Evolutionary conservation across 2,888 invertebrate genomes (phyloP), one percentile per base, ranked within the genome.

Genomic region (Cyclophora albipunctata): DNA sequence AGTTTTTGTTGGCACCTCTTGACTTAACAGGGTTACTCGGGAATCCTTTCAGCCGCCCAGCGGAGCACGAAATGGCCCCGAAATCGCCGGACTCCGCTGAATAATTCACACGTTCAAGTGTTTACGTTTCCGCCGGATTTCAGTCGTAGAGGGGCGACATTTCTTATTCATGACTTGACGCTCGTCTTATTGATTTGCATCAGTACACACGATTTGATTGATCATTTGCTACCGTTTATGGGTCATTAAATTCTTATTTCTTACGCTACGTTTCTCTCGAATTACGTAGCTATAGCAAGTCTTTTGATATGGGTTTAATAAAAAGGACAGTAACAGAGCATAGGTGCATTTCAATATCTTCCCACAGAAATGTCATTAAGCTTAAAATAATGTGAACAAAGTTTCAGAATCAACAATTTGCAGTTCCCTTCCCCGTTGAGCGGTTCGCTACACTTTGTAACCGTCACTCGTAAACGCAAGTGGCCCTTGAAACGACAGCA

Each of bases 71-170:
- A 37, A 37, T 37, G 40, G 48, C 42, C 48, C 49, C 42, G 20
- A 53, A 51, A 50, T 46, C 46, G 42, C 34, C 20, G 48, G 45
- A 34, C 49, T 34, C 35, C 20, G 51, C 47, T 57, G 55, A 59
- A 59, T 59, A 51, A 60, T 60, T 60, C 60, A 60, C 46, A 35
- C 44, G n/a, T 44, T 7, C 6, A 42, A 55, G 55, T 53, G 55
- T 55, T 50, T 52, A 49, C 53, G 50, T 35, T 44, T 46, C 52
- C 47, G 48, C 50, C 48, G 45, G n/a, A 44, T 5, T 37, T 42
- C 20, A 45, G 37, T 40, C 20, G 45, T 46, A 35, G 51, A 55
- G 59, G 51, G 55, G 48, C 43, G 51, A 48, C 47, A 51, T 56
- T 60, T 40, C 53, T 54, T 56, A 60, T 60, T 60, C 60, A 58